Percentiles rank a stretch among this genome's conserved stretches.
Conservation (phyloP, 2,888 invertebrate species). For the Apamea epomidion region DNA sequence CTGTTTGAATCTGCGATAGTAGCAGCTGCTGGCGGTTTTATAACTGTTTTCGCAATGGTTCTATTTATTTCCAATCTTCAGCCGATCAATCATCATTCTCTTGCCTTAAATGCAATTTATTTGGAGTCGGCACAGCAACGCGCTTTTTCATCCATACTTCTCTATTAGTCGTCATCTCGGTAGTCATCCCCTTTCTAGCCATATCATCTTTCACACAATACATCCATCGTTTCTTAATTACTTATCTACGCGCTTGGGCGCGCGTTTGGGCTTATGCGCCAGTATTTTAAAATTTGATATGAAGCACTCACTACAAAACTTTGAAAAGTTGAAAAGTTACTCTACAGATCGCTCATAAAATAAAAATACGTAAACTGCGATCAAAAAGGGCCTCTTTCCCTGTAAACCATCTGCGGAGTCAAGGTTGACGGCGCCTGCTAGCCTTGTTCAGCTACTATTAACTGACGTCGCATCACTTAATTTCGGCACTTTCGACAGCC, state of each 20-base stretch:
- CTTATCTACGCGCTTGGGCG: too few relatives aligned
- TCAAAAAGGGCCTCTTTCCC: constrained; percentile 48
- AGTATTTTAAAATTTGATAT: not conserved
- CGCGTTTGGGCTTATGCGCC: too few relatives aligned
- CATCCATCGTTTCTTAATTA: not conserved
- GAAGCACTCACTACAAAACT: not conserved
- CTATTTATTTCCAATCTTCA: not conserved
- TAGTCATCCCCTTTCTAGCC: not conserved
- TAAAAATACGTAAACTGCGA: not conserved
- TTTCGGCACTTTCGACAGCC: constrained; percentile 66
- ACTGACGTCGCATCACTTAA: constrained; percentile 71
- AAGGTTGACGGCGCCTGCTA: constrained; percentile 77
- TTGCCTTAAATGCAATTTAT: not conserved
- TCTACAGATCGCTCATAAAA: not conserved
- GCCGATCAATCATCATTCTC: not conserved
- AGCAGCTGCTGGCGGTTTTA: constrained; percentile 17
- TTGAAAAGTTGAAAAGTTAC: not conserved
- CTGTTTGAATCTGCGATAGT: constrained; percentile 8
- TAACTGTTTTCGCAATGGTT: constrained; percentile 1
- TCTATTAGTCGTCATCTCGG: not conserved
- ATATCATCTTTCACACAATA: not conserved
- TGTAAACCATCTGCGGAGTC: constrained; percentile 64
- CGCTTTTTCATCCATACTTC: not conserved
- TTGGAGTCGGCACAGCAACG: not conserved
- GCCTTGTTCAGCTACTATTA: constrained; percentile 69